Conservation (phyloP, 92 coral and sea anemone genomes). For the Palythoa heliodiscus region DNA sequence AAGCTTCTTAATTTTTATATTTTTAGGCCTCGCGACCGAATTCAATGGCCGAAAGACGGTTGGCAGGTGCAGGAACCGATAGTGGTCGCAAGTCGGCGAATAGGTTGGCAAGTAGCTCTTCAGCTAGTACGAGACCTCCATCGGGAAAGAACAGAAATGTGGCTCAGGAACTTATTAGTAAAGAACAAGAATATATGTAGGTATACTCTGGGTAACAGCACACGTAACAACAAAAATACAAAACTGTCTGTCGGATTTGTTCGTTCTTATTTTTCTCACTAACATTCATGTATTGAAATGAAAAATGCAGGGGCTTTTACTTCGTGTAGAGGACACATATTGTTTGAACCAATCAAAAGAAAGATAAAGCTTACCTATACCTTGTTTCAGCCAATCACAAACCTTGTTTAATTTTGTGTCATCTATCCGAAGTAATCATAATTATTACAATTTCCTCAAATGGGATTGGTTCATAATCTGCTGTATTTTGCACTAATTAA, state of each 20-base stretch:
- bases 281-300: too few relatives aligned
- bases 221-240: neutral
- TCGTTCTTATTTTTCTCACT: neutral
- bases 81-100: conserved; percentile 58
- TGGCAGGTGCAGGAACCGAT: conserved; percentile 27
- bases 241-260: neutral
- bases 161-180: conserved; percentile 78
- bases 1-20: neutral
- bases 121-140: conserved; percentile 65
- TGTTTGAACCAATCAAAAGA: too few relatives aligned
- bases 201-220: conserved; percentile 23
- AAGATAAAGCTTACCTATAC: too few relatives aligned
- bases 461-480: too few relatives aligned
- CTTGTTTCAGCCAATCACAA: too few relatives aligned
- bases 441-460: too few relatives aligned
- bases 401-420: too few relatives aligned
- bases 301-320: too few relatives aligned
- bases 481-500: too few relatives aligned
- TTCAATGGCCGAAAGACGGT: conserved; percentile 48
- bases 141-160: conserved; percentile 83
- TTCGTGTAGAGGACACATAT: too few relatives aligned
- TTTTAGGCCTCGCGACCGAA: conserved; percentile 57
- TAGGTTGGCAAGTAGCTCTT: conserved; percentile 39
- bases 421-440: too few relatives aligned
- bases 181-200: conserved; percentile 97